Conservation (phyloP, 2,888 invertebrate species). For the Trachelus tabidus region DNA sequence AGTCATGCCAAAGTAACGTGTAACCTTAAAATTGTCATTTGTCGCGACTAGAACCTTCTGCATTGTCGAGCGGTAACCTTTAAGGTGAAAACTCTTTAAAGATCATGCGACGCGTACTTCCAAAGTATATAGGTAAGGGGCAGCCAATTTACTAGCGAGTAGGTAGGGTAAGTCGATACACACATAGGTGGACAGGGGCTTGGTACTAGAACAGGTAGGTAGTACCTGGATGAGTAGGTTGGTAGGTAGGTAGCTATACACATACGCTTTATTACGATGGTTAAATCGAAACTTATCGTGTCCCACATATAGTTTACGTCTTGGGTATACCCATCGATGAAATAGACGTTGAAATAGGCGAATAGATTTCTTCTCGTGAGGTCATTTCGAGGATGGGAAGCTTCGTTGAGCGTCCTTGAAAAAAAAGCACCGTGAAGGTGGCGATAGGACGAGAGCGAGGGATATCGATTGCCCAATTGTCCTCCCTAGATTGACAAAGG, state of each 20-base stretch:
- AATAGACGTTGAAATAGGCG: not conserved
- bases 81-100: not conserved
- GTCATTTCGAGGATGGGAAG: not conserved
- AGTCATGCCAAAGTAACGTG: too few species aligned
- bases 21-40: too few species aligned
- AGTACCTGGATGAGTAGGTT: too few species aligned
- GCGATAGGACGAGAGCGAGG: not conserved
- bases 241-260: not conserved
- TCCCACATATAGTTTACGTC: slow-evolving; percentile 22
- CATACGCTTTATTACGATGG: slow-evolving; percentile 20
- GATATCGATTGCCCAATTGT: not conserved
- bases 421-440: not conserved
- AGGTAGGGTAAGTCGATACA: not conserved
- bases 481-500: not conserved
- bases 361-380: not conserved
- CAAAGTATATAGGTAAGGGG: not conserved
- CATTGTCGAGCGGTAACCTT: not conserved
- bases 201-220: too few species aligned
- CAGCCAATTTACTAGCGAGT: not conserved
- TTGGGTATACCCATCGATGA: not conserved
- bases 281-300: slow-evolving; percentile 20
- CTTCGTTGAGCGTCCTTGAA: not conserved
- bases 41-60: not conserved
- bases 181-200: too few species aligned
- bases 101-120: not conserved